Base-by-base conservation (phyloP, 2,888 invertebrate genomes). In the Tuberolachnus salignus region DNA sequence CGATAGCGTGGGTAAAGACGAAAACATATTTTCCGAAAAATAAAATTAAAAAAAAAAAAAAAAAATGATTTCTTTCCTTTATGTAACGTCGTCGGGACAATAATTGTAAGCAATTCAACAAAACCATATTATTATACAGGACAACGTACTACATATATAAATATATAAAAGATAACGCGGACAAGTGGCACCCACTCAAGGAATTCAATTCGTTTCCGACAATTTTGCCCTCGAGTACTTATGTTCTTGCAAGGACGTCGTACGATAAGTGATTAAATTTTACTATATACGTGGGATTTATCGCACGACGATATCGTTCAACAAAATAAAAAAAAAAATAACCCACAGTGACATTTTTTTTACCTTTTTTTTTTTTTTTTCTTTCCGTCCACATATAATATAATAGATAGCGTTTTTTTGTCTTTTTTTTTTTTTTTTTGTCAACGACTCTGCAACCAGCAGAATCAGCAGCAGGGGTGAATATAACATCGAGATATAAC, bases 151-250 rank as follows among this genome's bases (percentile, higher is more conserved):
- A n/a, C 44, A 19, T 26, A 19, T 14, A 11, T 9, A 9, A 53
- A 42, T 42, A 4, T 42, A 16, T 57, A 70, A 14, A 26, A 16
- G 57, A 46, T 67, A 67, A 66, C 11, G 16, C 46, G 46, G 14
- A 78, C 51, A 67, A 78, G 69, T 69, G 69, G 67, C 49, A 69
- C 3, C 16, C 59, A 34, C 67, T 78, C 16, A 6, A 6, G 23
- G 51, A 69, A 61, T 78, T 78, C 61, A 78, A 78, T 69, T 69
- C 51, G 67, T 69, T 49, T 64, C 34, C 42, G n/a, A 34, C 55
- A n/a, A 74, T 55, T n/a, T 55, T 21, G 44, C 42, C 23, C 23
- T 75, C 44, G 23, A 51, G 21, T 63, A 26, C 53, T 44, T 42
- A 34, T 34, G 6, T 34, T 3, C 14, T 26, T 14, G 44, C 34